Evolutionary conservation across 2,888 invertebrate genomes (phyloP).

Genomic region (Leucoma salicis): DNA sequence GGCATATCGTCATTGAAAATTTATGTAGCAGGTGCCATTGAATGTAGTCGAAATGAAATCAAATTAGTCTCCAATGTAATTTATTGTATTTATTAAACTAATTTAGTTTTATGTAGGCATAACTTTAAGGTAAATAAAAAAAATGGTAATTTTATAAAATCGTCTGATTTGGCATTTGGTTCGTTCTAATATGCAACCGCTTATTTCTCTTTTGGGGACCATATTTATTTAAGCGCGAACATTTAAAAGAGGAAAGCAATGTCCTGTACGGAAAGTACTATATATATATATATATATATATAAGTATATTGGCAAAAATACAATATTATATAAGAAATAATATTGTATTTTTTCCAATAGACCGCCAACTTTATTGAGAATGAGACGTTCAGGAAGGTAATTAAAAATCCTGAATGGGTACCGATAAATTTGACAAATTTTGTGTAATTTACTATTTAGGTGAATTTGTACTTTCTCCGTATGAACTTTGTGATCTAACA

Average conservation of each 20-base stretch:
- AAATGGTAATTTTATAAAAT: conserved; percentile 21
- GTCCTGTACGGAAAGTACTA: too few species aligned
- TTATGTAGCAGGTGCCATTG: conserved; percentile 51
- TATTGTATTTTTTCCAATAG: too few species aligned
- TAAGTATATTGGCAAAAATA: too few species aligned
- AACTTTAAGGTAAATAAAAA: conserved; percentile 28
- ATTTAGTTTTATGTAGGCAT: conserved; percentile 33
- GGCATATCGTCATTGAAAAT: conserved; percentile 7
- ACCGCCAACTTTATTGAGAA: too few species aligned
- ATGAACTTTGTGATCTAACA: conserved; percentile 57
- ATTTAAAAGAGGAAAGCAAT: too few species aligned
- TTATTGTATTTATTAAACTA: conserved; percentile 41
- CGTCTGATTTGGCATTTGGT: too few species aligned
- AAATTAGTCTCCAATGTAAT: conserved; percentile 30
- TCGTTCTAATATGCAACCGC: too few species aligned
- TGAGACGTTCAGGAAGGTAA: too few species aligned
- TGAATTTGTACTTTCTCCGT: conserved; percentile 70
- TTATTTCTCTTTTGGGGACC: too few species aligned
- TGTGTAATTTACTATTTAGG: conserved; percentile 44
- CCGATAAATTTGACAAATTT: conserved; percentile 22
- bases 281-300: too few species aligned
- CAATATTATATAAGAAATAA: too few species aligned
- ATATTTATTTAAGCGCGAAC: too few species aligned
- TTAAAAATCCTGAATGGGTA: conserved; percentile 13
- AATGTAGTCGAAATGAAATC: conserved; percentile 49